Evolutionary conservation across 2,888 invertebrate species (phyloP).

Genomic region (Craniophora ligustri): DNA sequence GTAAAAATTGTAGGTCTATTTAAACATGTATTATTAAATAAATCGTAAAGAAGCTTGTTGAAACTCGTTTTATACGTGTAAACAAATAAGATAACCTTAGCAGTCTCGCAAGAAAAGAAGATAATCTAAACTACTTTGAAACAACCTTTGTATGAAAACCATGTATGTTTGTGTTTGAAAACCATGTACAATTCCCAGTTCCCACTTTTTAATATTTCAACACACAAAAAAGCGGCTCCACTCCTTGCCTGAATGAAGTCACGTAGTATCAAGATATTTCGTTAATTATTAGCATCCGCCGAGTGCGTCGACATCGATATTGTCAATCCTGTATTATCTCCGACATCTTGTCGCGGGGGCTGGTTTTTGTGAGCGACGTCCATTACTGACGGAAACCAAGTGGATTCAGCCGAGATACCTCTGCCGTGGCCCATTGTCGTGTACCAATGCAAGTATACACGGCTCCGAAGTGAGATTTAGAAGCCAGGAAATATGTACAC

Average conservation of each 20-base stretch:
- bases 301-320: conserved; percentile 56
- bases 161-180: too few relatives aligned
- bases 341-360: conserved; percentile 62
- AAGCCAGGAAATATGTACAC: conserved; percentile 71
- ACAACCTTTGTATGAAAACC: conserved; percentile 22
- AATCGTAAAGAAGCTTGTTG: conserved; percentile 10
- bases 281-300: conserved; percentile 63
- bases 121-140: conserved; percentile 16
- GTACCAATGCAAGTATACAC: conserved; percentile 47
- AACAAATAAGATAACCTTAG: neutral
- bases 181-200: conserved; percentile 36
- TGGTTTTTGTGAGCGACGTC: conserved; percentile 71
- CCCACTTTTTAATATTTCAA: conserved; percentile 40
- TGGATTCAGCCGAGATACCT: conserved; percentile 52
- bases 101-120: neutral
- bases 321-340: conserved; percentile 60
- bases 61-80: neutral
- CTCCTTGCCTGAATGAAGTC: conserved; percentile 39
- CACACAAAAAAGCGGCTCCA: conserved; percentile 36
- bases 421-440: conserved; percentile 58
- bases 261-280: conserved; percentile 57
- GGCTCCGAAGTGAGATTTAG: conserved; percentile 68
- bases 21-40: conserved; percentile 1
- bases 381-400: conserved; percentile 73
- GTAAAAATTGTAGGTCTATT: neutral